These are phyloP conservation scores for Mormyrus lacerda DNA, from an alignment of 2,113 vertebrate species.

Conservation along the genomic window DNA sequence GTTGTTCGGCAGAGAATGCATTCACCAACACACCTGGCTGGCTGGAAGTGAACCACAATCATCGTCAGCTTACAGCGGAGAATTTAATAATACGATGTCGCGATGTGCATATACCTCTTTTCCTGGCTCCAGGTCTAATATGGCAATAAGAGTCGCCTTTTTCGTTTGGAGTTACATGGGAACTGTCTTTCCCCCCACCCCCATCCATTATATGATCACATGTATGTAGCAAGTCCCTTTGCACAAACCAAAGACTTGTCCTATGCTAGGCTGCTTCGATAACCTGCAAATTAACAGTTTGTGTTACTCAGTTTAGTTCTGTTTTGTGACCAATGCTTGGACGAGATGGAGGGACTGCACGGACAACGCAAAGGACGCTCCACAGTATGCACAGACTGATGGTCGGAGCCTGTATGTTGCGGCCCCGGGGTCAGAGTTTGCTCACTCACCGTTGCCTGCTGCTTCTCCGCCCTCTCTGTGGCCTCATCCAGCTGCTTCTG, in stretches of 20 bases:
- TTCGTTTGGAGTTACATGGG: too few relatives aligned
- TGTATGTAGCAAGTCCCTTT: not conserved
- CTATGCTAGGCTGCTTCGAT: not conserved
- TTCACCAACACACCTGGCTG: not conserved
- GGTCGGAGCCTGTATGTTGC: not conserved
- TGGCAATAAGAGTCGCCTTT: not conserved
- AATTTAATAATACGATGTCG: constrained; percentile 10
- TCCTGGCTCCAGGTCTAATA: not conserved
- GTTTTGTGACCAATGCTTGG: not conserved
- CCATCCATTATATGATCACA: not conserved
- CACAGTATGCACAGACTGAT: not conserved
- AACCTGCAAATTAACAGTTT: not conserved
- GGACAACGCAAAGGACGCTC: not conserved
- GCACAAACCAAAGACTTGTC: not conserved
- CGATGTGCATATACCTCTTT: constrained; percentile 27
- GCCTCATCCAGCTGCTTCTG: constrained; percentile 94
- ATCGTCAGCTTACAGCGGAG: constrained; percentile 21
- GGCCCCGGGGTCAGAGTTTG: not conserved
- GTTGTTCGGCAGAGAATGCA: not conserved
- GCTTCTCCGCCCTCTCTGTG: constrained; percentile 84
- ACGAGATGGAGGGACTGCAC: not conserved
- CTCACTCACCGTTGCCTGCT: constrained; percentile 87
- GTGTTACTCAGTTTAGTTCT: not conserved
- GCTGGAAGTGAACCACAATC: constrained; percentile 20
- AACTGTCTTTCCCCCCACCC: not conserved